Base-by-base conservation (phyloP, 2,113 vertebrate species). In the Martes martes region DNA sequence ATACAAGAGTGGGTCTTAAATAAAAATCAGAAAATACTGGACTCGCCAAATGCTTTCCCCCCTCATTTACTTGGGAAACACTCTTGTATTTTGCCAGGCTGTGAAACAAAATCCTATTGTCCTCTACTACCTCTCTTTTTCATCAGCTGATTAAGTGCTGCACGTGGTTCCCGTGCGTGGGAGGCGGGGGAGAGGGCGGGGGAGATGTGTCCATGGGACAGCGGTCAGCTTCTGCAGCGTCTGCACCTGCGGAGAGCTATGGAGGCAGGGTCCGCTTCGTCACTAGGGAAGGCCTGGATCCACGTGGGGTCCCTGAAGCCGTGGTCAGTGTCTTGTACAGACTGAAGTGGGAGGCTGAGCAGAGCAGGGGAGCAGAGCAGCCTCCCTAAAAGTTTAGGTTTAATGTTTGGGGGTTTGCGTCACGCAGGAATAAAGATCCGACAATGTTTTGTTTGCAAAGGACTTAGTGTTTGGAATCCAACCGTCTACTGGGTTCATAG, bases 271-370 rank as follows among this genome's bases (percentile, higher is more conserved):
- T 4, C 7, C 45, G 9, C 7, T 7, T 0, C 18, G 0, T 5
- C 24, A 24, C 33, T 6, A 59, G 55, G 81, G 67, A 55, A 71
- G 21, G n/a, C 55, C 0, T 14, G 33, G 28, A 9, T 33, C 9
- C 23, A 14, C 18, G 8, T 36, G n/a, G 2, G 6, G 26, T 5
- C 33, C 18, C 0, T 18, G 1, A 6, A 52, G 24, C 7, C 2
- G 0, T 21, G 33, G 3, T 7, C 2, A 1, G 59, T 21, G 1
- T 14, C 31, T 2, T 11, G 67, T 7, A 2, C 1, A 6, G 65
- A 16, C 10, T 16, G 4, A 28, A 36, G 21, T 26, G 15, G 9
- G 19, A 15, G 45, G 26, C 0, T 0, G 15, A 8, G 5, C 31
- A 0, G 39, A 39, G 39, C 42, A 23, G 1, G 4, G 55, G 33